Evolutionary conservation across 2,797 vertebrate species (phyloP).

Genomic region (Enteromius afrohamiltoni): DNA sequence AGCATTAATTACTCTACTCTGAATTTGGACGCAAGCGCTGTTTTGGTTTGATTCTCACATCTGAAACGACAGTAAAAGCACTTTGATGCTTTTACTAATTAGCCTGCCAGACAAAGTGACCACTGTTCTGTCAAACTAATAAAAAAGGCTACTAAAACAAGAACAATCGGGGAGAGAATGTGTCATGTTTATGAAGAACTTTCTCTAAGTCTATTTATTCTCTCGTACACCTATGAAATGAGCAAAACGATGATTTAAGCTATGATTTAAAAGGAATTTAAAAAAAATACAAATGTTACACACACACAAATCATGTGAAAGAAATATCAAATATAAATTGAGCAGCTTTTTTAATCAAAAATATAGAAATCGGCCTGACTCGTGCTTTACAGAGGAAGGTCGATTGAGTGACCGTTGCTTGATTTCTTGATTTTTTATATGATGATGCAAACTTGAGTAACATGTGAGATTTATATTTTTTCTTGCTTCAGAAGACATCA

Average conservation of each 20-base stretch:
- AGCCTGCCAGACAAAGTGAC: slow-evolving; percentile 30
- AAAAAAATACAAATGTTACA: background rate
- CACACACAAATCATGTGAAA: background rate
- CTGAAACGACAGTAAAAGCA: slow-evolving; percentile 26
- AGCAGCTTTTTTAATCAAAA: background rate
- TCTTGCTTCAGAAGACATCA: background rate
- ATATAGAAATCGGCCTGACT: background rate
- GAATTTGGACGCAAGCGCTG: background rate
- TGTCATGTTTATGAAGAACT: background rate
- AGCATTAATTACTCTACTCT: slow-evolving; percentile 21
- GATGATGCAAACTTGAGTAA: slow-evolving; percentile 9
- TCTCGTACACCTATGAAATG: background rate
- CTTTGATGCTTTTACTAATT: slow-evolving; percentile 37
- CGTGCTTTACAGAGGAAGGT: background rate
- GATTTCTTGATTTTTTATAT: background rate
- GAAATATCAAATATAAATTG: background rate
- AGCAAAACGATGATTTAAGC: no score
- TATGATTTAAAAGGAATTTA: no score
- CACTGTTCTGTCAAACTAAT: background rate
- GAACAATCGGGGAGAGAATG: background rate
- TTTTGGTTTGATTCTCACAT: slow-evolving; percentile 45
- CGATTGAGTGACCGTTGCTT: background rate
- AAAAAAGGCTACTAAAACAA: slow-evolving; percentile 15
- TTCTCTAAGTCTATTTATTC: background rate
- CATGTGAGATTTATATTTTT: background rate